phyloP scores from a whole-genome alignment of 2,888 invertebrate species.

The Allygus modestus region DNA sequence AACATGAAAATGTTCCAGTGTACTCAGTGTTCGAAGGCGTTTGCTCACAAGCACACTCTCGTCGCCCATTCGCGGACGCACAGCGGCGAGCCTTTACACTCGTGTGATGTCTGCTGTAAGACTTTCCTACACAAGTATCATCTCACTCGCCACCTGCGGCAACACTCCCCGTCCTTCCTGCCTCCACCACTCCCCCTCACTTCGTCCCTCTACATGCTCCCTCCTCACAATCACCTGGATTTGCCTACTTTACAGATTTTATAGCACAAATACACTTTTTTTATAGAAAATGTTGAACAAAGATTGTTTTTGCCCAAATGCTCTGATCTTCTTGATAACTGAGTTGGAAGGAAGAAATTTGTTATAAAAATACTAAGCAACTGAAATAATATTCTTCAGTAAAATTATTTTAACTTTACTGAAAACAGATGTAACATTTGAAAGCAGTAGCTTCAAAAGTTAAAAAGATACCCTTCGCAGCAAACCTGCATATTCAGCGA shows the following conservation, averaged over 20 bases:
- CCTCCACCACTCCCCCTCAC: neutral
- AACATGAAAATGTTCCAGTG: slow-evolving; percentile 77
- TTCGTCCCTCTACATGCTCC: slow-evolving; percentile 43
- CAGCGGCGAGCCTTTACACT: slow-evolving; percentile 76
- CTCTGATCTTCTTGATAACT: too few relatives aligned
- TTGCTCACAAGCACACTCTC: slow-evolving; percentile 77
- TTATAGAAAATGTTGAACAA: neutral
- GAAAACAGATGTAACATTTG: too few relatives aligned
- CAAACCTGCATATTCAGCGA: too few relatives aligned
- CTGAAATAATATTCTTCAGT: too few relatives aligned
- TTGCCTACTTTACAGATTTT: slow-evolving; percentile 58
- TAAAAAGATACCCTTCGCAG: too few relatives aligned
- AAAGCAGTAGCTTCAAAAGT: too few relatives aligned
- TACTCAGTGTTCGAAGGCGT: slow-evolving; percentile 77
- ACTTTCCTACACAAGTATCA: slow-evolving; percentile 72
- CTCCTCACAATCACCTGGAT: slow-evolving; percentile 48
- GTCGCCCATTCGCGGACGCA: slow-evolving; percentile 77
- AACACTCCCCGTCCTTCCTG: slow-evolving; percentile 27
- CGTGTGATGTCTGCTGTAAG: slow-evolving; percentile 76
- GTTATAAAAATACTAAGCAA: too few relatives aligned
- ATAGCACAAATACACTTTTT: slow-evolving; percentile 30
- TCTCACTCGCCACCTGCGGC: slow-evolving; percentile 59
- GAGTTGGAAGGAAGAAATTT: too few relatives aligned
- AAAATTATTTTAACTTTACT: too few relatives aligned
- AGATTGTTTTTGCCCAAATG: too few relatives aligned